These are phyloP conservation scores for Mesodorylaimus sp. DNA, from an alignment of 2,888 invertebrate genomes.

Conservation along the genomic window DNA sequence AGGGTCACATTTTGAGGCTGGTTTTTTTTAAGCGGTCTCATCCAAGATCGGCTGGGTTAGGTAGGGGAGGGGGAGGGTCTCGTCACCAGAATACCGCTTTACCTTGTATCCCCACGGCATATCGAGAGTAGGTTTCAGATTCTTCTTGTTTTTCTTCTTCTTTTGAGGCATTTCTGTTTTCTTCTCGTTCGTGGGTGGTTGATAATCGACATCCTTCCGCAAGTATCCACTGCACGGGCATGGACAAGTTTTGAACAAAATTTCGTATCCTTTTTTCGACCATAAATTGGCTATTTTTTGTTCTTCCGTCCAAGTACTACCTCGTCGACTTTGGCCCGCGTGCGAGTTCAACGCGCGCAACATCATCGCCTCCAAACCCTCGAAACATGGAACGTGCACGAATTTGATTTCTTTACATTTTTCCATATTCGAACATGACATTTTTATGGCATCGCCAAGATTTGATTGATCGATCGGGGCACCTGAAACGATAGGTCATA, in stretches of 20 bases:
- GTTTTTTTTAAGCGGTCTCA: too few species aligned
- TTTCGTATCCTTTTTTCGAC: not conserved
- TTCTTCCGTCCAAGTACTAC: not conserved
- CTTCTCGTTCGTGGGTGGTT: not conserved
- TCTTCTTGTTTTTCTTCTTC: not conserved
- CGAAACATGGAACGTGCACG: not conserved
- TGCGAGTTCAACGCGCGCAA: not conserved
- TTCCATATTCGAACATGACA: not conserved
- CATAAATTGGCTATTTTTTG: not conserved
- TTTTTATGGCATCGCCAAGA: not conserved
- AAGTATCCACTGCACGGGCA: not conserved
- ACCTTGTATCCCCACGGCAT: too few species aligned
- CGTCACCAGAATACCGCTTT: too few species aligned
- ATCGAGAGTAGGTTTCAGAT: not conserved
- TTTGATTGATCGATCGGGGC: not conserved
- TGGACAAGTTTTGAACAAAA: not conserved
- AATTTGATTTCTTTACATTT: not conserved
- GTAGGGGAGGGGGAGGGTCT: too few species aligned
- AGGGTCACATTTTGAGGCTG: too few species aligned
- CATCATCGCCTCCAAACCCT: not conserved
- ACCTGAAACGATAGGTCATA: not conserved
- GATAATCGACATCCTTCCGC: not conserved
- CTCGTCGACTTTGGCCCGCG: too few species aligned
- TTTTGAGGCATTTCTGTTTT: not conserved
- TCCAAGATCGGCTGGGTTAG: too few species aligned